Base-by-base conservation (phyloP, 1,140 invertebrate genomes). In the Cotesia typhae region DNA sequence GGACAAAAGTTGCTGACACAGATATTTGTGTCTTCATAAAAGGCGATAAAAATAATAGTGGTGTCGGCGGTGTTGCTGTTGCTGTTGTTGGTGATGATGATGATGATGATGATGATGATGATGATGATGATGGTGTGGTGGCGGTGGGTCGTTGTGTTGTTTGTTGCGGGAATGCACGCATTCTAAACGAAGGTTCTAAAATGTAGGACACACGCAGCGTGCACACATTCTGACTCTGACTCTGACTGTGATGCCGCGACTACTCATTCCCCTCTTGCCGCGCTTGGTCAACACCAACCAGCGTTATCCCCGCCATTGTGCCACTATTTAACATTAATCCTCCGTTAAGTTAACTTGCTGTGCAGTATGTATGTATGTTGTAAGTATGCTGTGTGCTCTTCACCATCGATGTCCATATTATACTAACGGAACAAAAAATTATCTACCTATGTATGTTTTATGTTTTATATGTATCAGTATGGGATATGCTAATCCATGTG, bases 271-370 rank as follows among this genome's bases (percentile, higher is more conserved):
- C 10, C 28, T n/a, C 20, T 57, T 10, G 1, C 35, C 10, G 2
- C 35, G 4, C 36, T 14, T 36, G 9, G n/a, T 51, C 20, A 10
- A 52, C 51, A 28, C 66, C 10, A 37, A 6, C 35, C 12, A 17
- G 66, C 53, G 72, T 68, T 53, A 67, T 4, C 74, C 52, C 75
- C 74, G 73, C 74, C 68, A 64, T 73, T 37, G 20, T 63, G 9
- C 67, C 55, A 10, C 47, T 47, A 59, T 52, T 51, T 35, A 73
- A 75, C 76, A 74, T 57, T 77, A 82, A 83, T 81, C 75, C 80
- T 83, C 82, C 82, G 82, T 83, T 83, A 83, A 81, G 80, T 82
- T 72, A 78, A 76, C 80, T 78, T 78, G 77, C 73, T 77, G 76
- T 75, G 75, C 68, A 47, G 64, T 67, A 41, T 67, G 51, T 67